Base-by-base conservation (phyloP, 2,888 invertebrate genomes). In the Ophraella communa region DNA sequence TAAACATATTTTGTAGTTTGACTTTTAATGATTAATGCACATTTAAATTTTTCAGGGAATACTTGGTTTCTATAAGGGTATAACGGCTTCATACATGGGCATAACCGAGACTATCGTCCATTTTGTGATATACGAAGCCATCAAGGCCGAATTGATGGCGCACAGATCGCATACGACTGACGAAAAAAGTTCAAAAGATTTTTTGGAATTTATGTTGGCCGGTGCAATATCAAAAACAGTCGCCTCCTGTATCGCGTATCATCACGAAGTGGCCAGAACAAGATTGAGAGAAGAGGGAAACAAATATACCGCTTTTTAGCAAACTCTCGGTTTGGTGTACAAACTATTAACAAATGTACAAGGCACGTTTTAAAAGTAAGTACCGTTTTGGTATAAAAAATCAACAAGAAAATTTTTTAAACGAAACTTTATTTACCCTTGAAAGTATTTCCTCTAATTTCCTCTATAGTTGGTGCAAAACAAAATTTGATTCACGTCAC, bases 21-120 rank as follows among this genome's bases (percentile, higher is more conserved):
- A n/a, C n/a, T n/a, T n/a, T n/a, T n/a, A n/a, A n/a, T n/a, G n/a
- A n/a, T n/a, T n/a, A n/a, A n/a, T n/a, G n/a, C n/a, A n/a, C n/a
- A n/a, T n/a, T n/a, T n/a, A n/a, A n/a, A 53, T 35, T 39, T 84
- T 84, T n/a, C 84, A 92, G 92, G 96, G 99, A 70, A 83, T 98
- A 65, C 84, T 87, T 68, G 98, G 97, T 33, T 99, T 99, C 85
- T 99, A 98, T 86, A 97, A 98, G 82, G 99, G 99, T 71, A 96
- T 99, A 78, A 95, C 96, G 0, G 99, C 99, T 5, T 98, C 98
- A 7, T 99, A 99, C 83, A 93, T 96, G 87, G 99, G 99, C 72
- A 97, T 99, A 80, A 95, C 95, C 54, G 99, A 99, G 85, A 99
- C 99, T 0, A 96, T 98, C 72, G 93, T 99, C 68, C 98, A 99